Evolutionary conservation across 2,113 vertebrate genomes (phyloP).

Genomic region (Petroica traversi): DNA sequence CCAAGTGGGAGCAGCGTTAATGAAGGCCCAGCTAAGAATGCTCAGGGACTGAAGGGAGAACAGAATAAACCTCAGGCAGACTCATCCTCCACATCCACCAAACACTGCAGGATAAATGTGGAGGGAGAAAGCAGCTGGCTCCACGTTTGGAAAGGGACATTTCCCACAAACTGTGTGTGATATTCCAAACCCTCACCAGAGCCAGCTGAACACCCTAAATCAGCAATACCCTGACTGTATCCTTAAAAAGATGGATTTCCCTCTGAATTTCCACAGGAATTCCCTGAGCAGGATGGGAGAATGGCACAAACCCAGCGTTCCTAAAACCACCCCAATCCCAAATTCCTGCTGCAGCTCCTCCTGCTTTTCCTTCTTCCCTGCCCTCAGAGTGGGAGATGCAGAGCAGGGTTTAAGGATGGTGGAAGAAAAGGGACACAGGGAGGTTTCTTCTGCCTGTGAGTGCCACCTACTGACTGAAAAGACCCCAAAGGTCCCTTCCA

Average conservation of each 20-base stretch:
- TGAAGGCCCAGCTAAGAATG: background rate
- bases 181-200: background rate
- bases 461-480: slow-evolving; percentile 48
- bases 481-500: background rate
- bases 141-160: background rate
- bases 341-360: background rate
- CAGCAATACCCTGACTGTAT: accelerated
- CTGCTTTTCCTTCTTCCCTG: background rate
- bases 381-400: accelerated
- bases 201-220: too few species aligned
- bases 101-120: accelerated
- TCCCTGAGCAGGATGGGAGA: background rate
- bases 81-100: background rate
- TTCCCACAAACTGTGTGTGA: accelerated
- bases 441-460: background rate
- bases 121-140: background rate
- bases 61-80: accelerated
- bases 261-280: background rate
- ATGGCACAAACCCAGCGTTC: accelerated
- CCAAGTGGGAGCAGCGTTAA: accelerated
- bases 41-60: background rate
- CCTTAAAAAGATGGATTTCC: background rate
- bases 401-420: accelerated
- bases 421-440: background rate
- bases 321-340: accelerated